phyloP scores from a whole-genome alignment of 1,140 invertebrate genomes.

The Caerostris darwini region DNA sequence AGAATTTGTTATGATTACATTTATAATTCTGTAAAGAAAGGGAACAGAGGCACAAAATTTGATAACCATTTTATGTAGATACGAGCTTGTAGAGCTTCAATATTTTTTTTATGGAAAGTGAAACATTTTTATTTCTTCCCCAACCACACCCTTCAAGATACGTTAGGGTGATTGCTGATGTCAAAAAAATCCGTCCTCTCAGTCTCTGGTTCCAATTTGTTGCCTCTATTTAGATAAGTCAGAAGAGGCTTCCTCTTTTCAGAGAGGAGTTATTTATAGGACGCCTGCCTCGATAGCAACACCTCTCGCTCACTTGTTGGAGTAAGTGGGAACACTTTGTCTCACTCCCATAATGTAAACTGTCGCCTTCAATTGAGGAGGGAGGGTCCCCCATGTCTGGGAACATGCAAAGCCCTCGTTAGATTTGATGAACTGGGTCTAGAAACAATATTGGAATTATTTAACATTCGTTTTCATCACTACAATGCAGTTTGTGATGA shows the following conservation, averaged over 20 bases:
- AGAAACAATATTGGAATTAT: no score
- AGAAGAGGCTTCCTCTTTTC: neutral
- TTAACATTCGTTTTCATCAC: no score
- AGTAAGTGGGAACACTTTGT: slow-evolving; percentile 50
- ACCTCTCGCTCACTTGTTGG: slow-evolving; percentile 1
- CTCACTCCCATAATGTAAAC: slow-evolving; percentile 15
- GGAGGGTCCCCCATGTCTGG: neutral
- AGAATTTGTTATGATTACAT: no score
- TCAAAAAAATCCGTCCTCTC: neutral
- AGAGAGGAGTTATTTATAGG: slow-evolving; percentile 17
- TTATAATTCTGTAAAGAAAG: no score
- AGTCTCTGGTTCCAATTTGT: slow-evolving; percentile 35
- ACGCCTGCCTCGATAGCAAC: slow-evolving; percentile 17
- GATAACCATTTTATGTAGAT: no score
- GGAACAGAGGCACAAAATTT: no score
- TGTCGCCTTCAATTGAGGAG: neutral
- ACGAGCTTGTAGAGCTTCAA: no score
- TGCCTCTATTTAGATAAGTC: slow-evolving; percentile 40
- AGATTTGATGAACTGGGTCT: no score
- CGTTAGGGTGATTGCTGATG: neutral
- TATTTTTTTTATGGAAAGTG: no score
- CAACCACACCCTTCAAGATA: neutral
- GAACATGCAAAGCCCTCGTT: no score
- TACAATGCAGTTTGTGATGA: no score
- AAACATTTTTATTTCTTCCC: neutral